Conservation (phyloP, 2,888 invertebrate genomes). For the Autographa gamma region DNA sequence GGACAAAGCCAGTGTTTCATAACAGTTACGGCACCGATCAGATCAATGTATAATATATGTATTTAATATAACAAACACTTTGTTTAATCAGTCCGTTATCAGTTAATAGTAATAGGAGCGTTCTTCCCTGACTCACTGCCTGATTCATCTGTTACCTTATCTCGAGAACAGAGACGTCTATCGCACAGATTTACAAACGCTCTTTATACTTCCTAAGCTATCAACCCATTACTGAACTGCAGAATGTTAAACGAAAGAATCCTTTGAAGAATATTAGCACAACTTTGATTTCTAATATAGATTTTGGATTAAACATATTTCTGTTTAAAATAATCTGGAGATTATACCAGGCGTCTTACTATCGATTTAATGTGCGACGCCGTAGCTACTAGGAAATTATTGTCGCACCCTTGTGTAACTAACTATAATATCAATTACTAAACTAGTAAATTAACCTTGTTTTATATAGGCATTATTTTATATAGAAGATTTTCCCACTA, state of each 20-base stretch:
- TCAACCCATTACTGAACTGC: neutral
- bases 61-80: conserved; percentile 27
- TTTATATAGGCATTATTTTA: too few relatives aligned
- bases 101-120: conserved; percentile 28
- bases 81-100: conserved; percentile 39
- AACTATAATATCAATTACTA: too few relatives aligned
- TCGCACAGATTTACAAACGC: conserved; percentile 25
- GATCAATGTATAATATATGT: neutral
- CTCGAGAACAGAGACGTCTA: conserved; percentile 26
- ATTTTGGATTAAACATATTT: too few relatives aligned
- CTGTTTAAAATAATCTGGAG: too few relatives aligned
- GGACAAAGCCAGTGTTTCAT: neutral
- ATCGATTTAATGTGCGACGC: too few relatives aligned
- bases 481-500: neutral
- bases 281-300: too few relatives aligned
- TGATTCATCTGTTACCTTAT: conserved; percentile 47
- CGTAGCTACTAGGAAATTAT: too few relatives aligned
- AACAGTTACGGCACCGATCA: neutral
- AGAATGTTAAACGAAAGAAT: neutral
- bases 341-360: too few relatives aligned
- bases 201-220: conserved; percentile 21
- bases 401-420: too few relatives aligned
- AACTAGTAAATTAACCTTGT: too few relatives aligned
- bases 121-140: conserved; percentile 31
- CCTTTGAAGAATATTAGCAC: neutral